Percentiles rank a stretch among this genome's conserved stretches.
phyloP scores from a whole-genome alignment of 2,797 vertebrate species.

The Melanotaenia nigrans region DNA sequence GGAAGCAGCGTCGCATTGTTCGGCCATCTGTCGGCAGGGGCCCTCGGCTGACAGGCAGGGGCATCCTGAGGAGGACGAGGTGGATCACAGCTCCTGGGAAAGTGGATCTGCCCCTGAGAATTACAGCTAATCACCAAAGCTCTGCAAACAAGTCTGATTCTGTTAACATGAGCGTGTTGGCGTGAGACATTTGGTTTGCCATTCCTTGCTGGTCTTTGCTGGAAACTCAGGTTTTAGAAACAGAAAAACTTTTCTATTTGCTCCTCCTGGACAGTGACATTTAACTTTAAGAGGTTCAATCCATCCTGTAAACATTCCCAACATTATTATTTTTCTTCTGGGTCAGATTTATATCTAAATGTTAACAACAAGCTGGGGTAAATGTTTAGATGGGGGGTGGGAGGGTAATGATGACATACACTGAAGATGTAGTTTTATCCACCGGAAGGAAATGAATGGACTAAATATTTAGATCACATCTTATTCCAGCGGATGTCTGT shows the following conservation, averaged over 20 bases:
- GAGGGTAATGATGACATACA: conserved; percentile 56
- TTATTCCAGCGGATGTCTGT: conserved; percentile 73
- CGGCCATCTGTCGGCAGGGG: conserved; percentile 57
- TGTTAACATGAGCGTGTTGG: too few relatives aligned
- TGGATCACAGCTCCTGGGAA: conserved; percentile 25
- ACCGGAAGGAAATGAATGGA: conserved; percentile 71
- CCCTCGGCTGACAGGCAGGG: conserved; percentile 49
- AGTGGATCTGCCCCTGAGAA: conserved; percentile 28
- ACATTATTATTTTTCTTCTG: conserved; percentile 76
- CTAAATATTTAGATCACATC: conserved; percentile 83
- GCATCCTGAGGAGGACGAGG: conserved; percentile 21
- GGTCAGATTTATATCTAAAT: conserved; percentile 78
- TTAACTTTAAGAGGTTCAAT: conserved; percentile 65
- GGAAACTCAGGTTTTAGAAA: conserved; percentile 26
- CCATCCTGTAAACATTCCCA: conserved; percentile 76
- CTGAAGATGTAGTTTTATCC: conserved; percentile 64
- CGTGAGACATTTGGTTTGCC: conserved; percentile 5
- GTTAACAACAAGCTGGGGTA: conserved; percentile 74
- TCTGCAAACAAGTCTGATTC: conserved; percentile 7
- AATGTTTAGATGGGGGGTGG: conserved; percentile 78
- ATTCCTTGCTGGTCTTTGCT: conserved; percentile 30
- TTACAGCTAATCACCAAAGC: neutral
- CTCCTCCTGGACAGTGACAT: conserved; percentile 65
- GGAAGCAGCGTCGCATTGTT: conserved; percentile 47
- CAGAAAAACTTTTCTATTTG: conserved; percentile 44